Percentiles rank a stretch among this genome's conserved stretches.
These are phyloP conservation scores for Keiferia lycopersicella DNA, from an alignment of 2,888 invertebrate species.

Conservation along the genomic window DNA sequence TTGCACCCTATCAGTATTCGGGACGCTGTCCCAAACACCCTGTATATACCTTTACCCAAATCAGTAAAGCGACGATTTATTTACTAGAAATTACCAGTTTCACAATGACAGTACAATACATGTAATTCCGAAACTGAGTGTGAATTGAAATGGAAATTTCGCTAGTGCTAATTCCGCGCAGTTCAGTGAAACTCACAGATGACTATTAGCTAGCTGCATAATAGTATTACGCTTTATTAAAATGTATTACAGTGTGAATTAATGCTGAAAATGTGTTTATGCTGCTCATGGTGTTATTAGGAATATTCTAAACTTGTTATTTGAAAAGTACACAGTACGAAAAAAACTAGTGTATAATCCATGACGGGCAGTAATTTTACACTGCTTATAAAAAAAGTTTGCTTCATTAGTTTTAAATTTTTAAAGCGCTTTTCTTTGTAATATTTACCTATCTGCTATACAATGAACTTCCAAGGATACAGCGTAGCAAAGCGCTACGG, in stretches of 20 bases:
- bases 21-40: too few relatives aligned
- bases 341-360: too few relatives aligned
- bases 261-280: not conserved
- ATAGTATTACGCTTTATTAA: conserved; percentile 2
- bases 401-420: too few relatives aligned
- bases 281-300: not conserved
- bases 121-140: not conserved
- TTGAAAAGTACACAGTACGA: too few relatives aligned
- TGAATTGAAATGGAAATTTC: conserved; percentile 8
- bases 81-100: conserved; percentile 3
- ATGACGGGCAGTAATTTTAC: too few relatives aligned
- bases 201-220: conserved; percentile 8
- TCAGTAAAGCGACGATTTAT: not conserved
- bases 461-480: too few relatives aligned
- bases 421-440: too few relatives aligned
- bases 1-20: too few relatives aligned
- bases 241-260: conserved; percentile 2
- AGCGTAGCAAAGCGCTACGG: not conserved
- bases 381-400: too few relatives aligned
- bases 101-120: conserved; percentile 5
- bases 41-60: too few relatives aligned
- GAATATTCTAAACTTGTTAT: not conserved
- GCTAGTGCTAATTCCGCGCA: not conserved
- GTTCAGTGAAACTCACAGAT: conserved; percentile 7
- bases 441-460: too few relatives aligned